These are phyloP conservation scores for Scaptodrosophila latifasciaeformis DNA, from an alignment of 2,888 invertebrate species.

Conservation along the genomic window DNA sequence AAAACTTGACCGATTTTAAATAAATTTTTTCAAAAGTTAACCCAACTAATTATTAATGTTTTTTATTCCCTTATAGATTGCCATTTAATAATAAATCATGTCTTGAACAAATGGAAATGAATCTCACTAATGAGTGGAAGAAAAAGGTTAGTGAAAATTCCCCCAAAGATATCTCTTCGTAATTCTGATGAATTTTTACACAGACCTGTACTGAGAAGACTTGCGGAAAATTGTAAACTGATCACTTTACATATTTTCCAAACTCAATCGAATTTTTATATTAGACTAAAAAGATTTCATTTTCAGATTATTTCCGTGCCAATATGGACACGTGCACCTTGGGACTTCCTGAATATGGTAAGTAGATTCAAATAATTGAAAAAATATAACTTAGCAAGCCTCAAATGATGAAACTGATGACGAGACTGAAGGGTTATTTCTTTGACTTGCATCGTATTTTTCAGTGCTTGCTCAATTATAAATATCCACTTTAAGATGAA, in stretches of 20 bases:
- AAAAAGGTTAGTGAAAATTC: too few relatives aligned
- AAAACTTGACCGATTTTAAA: not conserved
- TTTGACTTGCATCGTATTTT: not conserved
- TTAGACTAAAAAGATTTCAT: too few relatives aligned
- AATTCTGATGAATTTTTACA: not conserved
- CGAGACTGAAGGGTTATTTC: constrained; percentile 42
- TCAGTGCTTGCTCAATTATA: not conserved
- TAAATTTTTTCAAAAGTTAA: not conserved
- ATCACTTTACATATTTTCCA: too few relatives aligned
- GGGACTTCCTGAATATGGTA: too few relatives aligned
- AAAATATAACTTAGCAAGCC: not conserved
- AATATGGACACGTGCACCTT: too few relatives aligned
- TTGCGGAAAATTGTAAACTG: constrained; percentile 45
- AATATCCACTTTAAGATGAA: not conserved
- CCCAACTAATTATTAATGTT: not conserved
- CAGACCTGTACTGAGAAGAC: constrained; percentile 16
- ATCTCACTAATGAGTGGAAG: too few relatives aligned
- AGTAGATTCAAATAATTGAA: not conserved
- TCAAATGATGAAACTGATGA: constrained; percentile 50
- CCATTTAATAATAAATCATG: not conserved
- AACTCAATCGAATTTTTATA: too few relatives aligned
- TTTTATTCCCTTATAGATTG: not conserved
- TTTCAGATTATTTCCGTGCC: too few relatives aligned
- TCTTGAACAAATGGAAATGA: too few relatives aligned
- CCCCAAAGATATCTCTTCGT: too few relatives aligned